Evolutionary conservation across 2,888 invertebrate genomes (phyloP).

Genomic region (Hemaris fuciformis): DNA sequence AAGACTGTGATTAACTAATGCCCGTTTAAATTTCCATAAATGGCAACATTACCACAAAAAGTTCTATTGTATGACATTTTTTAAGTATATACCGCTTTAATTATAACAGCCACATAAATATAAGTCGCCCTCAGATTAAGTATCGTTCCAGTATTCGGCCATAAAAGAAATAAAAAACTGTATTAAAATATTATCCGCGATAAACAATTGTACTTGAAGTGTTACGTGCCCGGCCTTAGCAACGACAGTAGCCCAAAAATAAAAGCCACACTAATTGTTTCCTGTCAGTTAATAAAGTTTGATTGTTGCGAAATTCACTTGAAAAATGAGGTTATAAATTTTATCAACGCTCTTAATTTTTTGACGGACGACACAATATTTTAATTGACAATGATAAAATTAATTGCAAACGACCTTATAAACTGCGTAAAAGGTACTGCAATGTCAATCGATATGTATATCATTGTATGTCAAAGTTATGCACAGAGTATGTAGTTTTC

Average conservation of each 20-base stretch:
- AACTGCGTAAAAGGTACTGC: slow-evolving; percentile 29
- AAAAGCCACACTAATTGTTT: slow-evolving; percentile 1
- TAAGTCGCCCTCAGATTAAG: too few relatives aligned
- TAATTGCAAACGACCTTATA: slow-evolving; percentile 21
- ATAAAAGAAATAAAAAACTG: too few relatives aligned
- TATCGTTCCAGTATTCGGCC: too few relatives aligned
- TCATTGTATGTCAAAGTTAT: slow-evolving; percentile 6
- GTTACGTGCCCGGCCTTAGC: not conserved
- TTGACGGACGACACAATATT: not conserved
- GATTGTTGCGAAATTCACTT: slow-evolving; percentile 1
- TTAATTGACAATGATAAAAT: slow-evolving; percentile 11
- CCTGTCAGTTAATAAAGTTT: not conserved
- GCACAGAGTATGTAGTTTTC: not conserved
- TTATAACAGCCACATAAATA: too few relatives aligned
- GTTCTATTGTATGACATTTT: too few relatives aligned
- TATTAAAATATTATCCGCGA: too few relatives aligned
- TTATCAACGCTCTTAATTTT: slow-evolving; percentile 8
- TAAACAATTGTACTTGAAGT: not conserved
- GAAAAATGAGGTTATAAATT: not conserved
- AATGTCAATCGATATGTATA: slow-evolving; percentile 29
- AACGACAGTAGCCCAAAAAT: not conserved
- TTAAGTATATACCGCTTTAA: too few relatives aligned
- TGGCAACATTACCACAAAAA: too few relatives aligned
- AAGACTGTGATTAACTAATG: too few relatives aligned
- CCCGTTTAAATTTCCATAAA: too few relatives aligned